Evolutionary conservation across 1,140 invertebrate species (phyloP), one percentile per base, ranked within the genome.

Genomic region (Vanessa tameamea): DNA sequence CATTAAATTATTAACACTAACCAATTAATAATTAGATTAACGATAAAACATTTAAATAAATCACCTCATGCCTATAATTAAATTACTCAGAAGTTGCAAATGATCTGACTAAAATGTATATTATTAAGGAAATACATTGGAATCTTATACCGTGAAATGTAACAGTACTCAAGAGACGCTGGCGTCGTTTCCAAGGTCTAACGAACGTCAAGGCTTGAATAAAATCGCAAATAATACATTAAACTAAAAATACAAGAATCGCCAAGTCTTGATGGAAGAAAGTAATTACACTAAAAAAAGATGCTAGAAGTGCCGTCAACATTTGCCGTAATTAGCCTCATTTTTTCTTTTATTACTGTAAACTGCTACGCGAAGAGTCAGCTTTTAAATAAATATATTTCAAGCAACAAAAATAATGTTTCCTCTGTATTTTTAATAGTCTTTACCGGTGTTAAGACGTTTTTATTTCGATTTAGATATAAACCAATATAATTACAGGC

Each of bases 251-350:
- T 8, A 7, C 8, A n/a, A 16, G n/a, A 31, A 31, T n/a, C n/a
- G 4, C 9, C 55, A 59, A 26, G 55, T 11, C 55, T 13, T 20
- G 23, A 12, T 59, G 23, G 14, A 31, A 59, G 53, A 20, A 20
- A 16, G 55, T 31, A 66, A 66, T 66, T 66, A 66, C 26, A 51
- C 47, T 31, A 43, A 50, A 51, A 66, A 66, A 66, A 48, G 50
- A 66, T 20, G 20, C 23, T 20, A 66, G 59, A 64, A 26, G 51
- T 15, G 23, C 64, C 47, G 64, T 23, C 37, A 26, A 47, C 48
- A 20, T 48, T 71, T 55, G 51, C 61, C 48, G 47, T 51, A 71
- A 71, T 71, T 64, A 71, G 48, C 59, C 69, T 53, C 69, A 37
- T 59, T 26, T 59, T 59, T 26, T 26, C 37, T 59, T 71, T 71